Evolutionary conservation across 1,140 invertebrate species (phyloP), one percentile per base, ranked within the genome.

Genomic region (Galleria mellonella): DNA sequence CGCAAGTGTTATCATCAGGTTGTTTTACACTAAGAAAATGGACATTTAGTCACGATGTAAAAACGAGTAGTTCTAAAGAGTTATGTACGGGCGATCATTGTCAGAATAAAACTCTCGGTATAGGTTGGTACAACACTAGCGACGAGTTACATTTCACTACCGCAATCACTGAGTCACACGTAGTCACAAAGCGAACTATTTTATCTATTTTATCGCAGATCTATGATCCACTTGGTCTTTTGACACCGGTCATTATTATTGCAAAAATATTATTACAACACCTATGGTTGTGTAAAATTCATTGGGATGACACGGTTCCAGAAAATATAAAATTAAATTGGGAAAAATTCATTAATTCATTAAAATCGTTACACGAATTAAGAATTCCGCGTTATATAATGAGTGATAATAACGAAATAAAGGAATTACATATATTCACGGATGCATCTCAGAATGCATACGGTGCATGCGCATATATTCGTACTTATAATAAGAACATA

Each of bases 11-110:
- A 43, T n/a, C 48, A 11, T 54, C 54, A 6, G 59, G 47, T 31
- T 55, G 59, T 7, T 62, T 62, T 41, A 41, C 33, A 14, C 37
- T 62, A 17, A 41, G 51, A 6, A 55, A 62, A 36, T 59, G 55
- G 60, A 42, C 43, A 29, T 62, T 62, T 46, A 55, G 53, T 45
- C 51, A 23, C 12, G 31, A 33, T 12, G 9, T 37, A 11, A 36
- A 27, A 28, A 15, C 23, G 15, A 15, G 35, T 14, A 1, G 8
- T 33, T 15, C 33, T 17, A 47, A 38, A 13, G 32, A 54, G 32
- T 29, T 48, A 10, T 51, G 29, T 29, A 17, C 46, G 27, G 47
- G 43, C 7, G 54, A 62, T 17, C 33, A 49, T 40, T 45, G 15
- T 1, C 36, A 38, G 3, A 43, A 35, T 43, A 43, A 43, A 27